Base-by-base conservation (phyloP, 2,888 invertebrate genomes). In the Leptinotarsa peninsularis region DNA sequence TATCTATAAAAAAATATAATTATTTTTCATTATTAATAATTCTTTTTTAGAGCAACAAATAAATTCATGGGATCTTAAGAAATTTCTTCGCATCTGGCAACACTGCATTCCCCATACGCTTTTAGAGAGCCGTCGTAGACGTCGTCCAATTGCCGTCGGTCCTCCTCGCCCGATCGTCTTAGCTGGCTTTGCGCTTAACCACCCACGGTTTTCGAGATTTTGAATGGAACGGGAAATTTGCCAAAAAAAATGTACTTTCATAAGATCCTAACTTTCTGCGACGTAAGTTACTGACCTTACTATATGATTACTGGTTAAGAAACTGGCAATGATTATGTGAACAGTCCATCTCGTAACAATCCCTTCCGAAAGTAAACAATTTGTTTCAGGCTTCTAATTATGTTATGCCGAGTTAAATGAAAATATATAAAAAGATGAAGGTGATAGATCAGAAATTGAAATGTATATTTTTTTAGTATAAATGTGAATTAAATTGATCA, bases 61-160 rank as follows among this genome's bases (percentile, higher is more conserved):
- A 43, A 10, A 43, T 43, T 43, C 43, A 10, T 13, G 10, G 10
- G 10, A 43, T 43, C 10, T 43, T 10, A 43, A 43, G 43, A 43
- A 43, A 43, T 43, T 43, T 43, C 43, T 43, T 43, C 10, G 43
- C 43, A 43, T 43, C 3, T 43, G 10, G 43, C 43, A 43, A 10
- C 43, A 1, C 10, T 43, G 43, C 43, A 43, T 10, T 43, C 43
- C 7, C 10, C 27, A 63, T 63, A 27, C 63, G 63, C 63, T 63
- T 63, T 63, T 63, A 63, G 63, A 33, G 17, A 63, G 18, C 63
- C 63, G 63, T 43, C n/a, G 63, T 33, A 63, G 63, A 63, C 63
- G 63, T 33, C 21, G 33, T 63, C 63, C 33, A 33, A 27, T 33
- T 33, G 43, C 7, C 27, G 63, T 33, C 63, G 17, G 13, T 63